These are phyloP conservation scores for Oryzias sinensis DNA, from an alignment of 2,797 vertebrate species.

Conservation along the genomic window DNA sequence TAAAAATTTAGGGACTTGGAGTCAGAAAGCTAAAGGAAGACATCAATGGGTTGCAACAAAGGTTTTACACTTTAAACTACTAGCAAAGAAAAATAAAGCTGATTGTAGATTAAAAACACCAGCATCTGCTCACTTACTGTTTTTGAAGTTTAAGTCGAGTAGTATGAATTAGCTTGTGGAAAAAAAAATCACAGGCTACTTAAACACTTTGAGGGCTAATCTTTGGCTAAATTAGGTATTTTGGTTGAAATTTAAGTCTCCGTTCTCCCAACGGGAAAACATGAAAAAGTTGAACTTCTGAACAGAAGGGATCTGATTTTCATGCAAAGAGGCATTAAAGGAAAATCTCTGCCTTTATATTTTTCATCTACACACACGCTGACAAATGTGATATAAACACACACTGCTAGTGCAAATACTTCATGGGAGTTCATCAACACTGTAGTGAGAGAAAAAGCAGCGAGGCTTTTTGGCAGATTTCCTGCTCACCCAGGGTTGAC, in stretches of 20 bases:
- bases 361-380: constrained; percentile 60
- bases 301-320: constrained; percentile 31
- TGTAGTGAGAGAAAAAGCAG: constrained; percentile 59
- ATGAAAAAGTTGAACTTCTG: constrained; percentile 45
- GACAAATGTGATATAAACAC: constrained; percentile 68
- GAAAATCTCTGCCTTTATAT: constrained; percentile 46
- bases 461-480: constrained; percentile 76
- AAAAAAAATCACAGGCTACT: constrained; percentile 8
- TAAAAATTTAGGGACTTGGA: constrained; percentile 39
- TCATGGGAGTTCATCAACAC: constrained; percentile 75
- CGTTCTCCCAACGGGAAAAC: constrained; percentile 39
- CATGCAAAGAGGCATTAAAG: constrained; percentile 36
- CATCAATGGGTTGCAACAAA: constrained; percentile 7
- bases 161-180: constrained; percentile 33
- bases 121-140: constrained; percentile 16
- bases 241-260: constrained; percentile 47
- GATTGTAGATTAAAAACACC: constrained; percentile 25
- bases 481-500: constrained; percentile 73
- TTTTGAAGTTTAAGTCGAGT: constrained; percentile 34
- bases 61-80: constrained; percentile 30
- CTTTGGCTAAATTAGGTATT: constrained; percentile 59
- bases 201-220: constrained; percentile 59
- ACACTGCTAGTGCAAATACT: constrained; percentile 56
- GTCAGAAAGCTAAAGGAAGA: constrained; percentile 30
- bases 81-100: constrained; percentile 33